Evolutionary conservation across 2,888 invertebrate species (phyloP).

Genomic region (Pachydiplax longipennis): DNA sequence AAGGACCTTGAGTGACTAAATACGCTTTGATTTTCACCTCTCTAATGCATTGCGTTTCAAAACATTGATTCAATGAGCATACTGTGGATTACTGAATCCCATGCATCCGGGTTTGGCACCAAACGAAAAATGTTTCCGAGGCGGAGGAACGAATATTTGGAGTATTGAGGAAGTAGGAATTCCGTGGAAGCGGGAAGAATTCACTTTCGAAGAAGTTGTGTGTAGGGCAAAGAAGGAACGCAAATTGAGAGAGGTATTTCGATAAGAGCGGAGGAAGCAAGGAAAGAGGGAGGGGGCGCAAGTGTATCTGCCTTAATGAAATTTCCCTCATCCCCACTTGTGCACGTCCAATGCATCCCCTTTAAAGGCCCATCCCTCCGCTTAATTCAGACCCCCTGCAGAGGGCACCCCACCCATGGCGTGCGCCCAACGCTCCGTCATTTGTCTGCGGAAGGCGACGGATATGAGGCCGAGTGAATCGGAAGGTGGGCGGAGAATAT

Average conservation of each 20-base stretch:
- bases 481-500: conserved; percentile 7
- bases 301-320: conserved; percentile 30
- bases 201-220: neutral
- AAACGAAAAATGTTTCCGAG: too few relatives aligned
- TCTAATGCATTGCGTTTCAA: too few relatives aligned
- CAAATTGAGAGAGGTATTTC: neutral
- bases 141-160: too few relatives aligned
- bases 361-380: neutral
- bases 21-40: too few relatives aligned
- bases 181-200: neutral
- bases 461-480: conserved; percentile 11
- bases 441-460: conserved; percentile 9
- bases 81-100: too few relatives aligned
- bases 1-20: too few relatives aligned
- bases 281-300: neutral
- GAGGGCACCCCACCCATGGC: conserved; percentile 5
- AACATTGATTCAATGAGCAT: too few relatives aligned
- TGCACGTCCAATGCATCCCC: neutral
- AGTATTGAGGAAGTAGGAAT: neutral
- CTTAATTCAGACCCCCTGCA: neutral
- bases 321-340: conserved; percentile 3
- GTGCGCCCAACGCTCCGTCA: conserved; percentile 24
- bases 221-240: neutral
- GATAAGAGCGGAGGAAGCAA: neutral
- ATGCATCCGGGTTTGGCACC: too few relatives aligned